Evolutionary conservation across 2,888 invertebrate species (phyloP).

Genomic region (Petrophora chlorosata): DNA sequence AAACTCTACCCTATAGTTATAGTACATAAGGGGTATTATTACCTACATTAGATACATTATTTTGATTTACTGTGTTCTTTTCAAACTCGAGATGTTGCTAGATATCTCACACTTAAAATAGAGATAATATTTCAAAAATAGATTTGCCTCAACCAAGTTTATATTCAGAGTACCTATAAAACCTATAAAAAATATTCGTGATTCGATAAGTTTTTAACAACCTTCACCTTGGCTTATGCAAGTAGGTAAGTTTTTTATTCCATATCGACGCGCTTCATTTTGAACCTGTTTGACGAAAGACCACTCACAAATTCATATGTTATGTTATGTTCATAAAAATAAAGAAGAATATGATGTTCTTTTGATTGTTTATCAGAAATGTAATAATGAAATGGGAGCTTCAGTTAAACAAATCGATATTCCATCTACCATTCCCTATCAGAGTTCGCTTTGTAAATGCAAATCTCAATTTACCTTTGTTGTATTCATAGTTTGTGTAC

Average conservation of each 20-base stretch:
- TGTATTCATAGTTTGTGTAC: slow-evolving; percentile 6
- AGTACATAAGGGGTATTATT: too few relatives aligned
- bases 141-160: too few relatives aligned
- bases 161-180: too few relatives aligned
- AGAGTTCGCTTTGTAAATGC: slow-evolving; percentile 20
- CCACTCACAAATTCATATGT: slow-evolving; percentile 8
- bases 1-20: too few relatives aligned
- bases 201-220: slow-evolving; percentile 1
- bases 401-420: slow-evolving; percentile 19
- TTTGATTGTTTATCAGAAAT: too few relatives aligned
- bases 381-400: too few relatives aligned
- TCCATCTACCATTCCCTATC: slow-evolving; percentile 4
- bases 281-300: slow-evolving; percentile 24
- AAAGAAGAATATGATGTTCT: not conserved
- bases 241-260: slow-evolving; percentile 17
- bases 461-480: slow-evolving; percentile 17
- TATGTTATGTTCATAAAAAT: not conserved
- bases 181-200: too few relatives aligned
- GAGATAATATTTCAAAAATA: too few relatives aligned
- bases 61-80: too few relatives aligned
- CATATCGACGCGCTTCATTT: slow-evolving; percentile 12
- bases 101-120: too few relatives aligned
- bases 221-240: slow-evolving; percentile 21
- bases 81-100: too few relatives aligned
- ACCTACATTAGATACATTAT: too few relatives aligned